These are phyloP conservation scores for Epinotia demarniana DNA, from an alignment of 2,888 invertebrate species.

Conservation along the genomic window DNA sequence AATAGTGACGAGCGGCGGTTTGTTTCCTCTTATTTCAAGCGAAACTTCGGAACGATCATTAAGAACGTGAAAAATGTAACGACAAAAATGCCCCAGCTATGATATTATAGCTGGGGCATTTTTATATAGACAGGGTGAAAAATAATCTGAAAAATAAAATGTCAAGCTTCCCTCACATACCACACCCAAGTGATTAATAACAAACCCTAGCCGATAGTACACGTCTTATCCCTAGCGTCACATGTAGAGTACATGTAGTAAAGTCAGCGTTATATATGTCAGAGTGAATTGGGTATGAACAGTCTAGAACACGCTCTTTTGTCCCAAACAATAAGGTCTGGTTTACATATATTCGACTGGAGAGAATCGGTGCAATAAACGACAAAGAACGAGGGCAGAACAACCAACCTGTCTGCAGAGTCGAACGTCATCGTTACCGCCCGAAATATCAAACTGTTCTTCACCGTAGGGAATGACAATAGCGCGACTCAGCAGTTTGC, in stretches of 20 bases:
- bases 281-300: neutral
- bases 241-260: neutral
- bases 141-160: slow-evolving; percentile 26
- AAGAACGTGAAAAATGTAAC: slow-evolving; percentile 31
- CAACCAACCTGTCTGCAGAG: slow-evolving; percentile 38
- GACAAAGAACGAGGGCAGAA: slow-evolving; percentile 37
- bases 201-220: slow-evolving; percentile 22
- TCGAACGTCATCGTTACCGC: slow-evolving; percentile 43
- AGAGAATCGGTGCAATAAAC: slow-evolving; percentile 26
- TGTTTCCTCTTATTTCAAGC: slow-evolving; percentile 18
- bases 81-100: slow-evolving; percentile 16
- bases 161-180: slow-evolving; percentile 25
- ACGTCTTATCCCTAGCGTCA: slow-evolving; percentile 18
- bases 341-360: neutral
- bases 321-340: neutral
- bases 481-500: slow-evolving; percentile 37
- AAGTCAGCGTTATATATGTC: slow-evolving; percentile 9
- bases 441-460: slow-evolving; percentile 39
- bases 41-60: slow-evolving; percentile 15
- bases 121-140: slow-evolving; percentile 36
- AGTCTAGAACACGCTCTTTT: neutral
- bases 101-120: too few species aligned
- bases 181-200: slow-evolving; percentile 37
- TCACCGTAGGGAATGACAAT: slow-evolving; percentile 27
- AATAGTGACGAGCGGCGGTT: neutral